Evolutionary conservation across 2,888 invertebrate genomes (phyloP).

Genomic region (Drosophila pseudotakahashii): DNA sequence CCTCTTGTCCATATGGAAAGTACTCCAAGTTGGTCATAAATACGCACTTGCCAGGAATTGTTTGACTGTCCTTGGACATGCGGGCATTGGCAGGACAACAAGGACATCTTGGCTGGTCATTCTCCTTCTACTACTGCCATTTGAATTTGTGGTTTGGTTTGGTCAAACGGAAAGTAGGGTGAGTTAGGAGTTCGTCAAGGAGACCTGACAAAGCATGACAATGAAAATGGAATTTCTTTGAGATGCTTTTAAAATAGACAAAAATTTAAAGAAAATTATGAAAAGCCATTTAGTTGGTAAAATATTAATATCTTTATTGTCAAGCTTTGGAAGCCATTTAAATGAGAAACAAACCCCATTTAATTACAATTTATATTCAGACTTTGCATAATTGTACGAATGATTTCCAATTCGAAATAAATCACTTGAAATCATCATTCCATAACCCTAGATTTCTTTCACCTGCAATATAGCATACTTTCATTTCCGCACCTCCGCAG

Average conservation of each 20-base stretch:
- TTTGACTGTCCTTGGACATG: constrained; percentile 30
- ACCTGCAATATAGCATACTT: constrained; percentile 30
- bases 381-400: not conserved
- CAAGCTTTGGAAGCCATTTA: too few relatives aligned
- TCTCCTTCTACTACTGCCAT: constrained; percentile 3
- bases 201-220: constrained; percentile 6
- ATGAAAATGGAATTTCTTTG: not conserved
- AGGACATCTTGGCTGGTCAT: constrained; percentile 17
- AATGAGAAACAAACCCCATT: not conserved
- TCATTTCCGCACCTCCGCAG: constrained; percentile 3
- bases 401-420: not conserved
- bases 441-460: constrained; percentile 2
- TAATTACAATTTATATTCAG: not conserved
- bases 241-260: not conserved
- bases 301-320: too few relatives aligned
- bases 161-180: constrained; percentile 6
- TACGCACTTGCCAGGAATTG: constrained; percentile 49
- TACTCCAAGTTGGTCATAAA: constrained; percentile 52
- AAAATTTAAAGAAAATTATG: not conserved
- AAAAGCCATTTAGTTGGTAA: too few relatives aligned
- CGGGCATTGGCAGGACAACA: constrained; percentile 9
- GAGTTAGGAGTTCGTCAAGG: constrained; percentile 6
- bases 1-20: constrained; percentile 52
- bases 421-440: constrained; percentile 2
- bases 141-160: constrained; percentile 35